A percentile compares a stretch with the other conserved stretches of the same genome.
These are phyloP conservation scores for Acleris holmiana DNA, from an alignment of 2,888 invertebrate genomes.

Conservation along the genomic window DNA sequence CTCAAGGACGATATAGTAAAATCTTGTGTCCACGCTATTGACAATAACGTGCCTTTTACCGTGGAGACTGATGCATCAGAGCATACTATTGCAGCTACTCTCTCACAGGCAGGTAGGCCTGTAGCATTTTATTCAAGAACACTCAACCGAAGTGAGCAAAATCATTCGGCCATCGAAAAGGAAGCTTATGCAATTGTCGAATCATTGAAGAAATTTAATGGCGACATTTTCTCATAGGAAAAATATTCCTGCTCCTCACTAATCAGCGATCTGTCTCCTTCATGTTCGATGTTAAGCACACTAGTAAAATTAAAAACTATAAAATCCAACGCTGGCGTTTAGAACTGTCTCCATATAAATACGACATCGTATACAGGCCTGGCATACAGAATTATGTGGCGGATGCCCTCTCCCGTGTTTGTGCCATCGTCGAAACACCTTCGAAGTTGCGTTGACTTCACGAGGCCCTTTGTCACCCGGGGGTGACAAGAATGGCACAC, in stretches of 20 bases:
- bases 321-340: conserved; percentile 7
- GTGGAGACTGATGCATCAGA: conserved; percentile 25
- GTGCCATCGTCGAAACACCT: no score
- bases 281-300: conserved; percentile 6
- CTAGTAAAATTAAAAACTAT: background rate
- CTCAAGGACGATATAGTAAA: background rate
- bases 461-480: no score
- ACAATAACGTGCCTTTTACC: conserved; percentile 8
- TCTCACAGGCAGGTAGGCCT: conserved; percentile 19
- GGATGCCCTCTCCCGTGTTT: conserved; percentile 5
- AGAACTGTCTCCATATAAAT: conserved; percentile 7
- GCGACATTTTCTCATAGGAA: no score
- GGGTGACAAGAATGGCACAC: no score
- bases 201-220: background rate
- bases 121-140: no score
- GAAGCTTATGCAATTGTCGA: no score
- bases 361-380: conserved; percentile 5
- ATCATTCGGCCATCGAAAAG: no score
- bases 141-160: no score
- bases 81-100: conserved; percentile 7
- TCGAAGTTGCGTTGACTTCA: no score
- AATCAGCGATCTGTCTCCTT: conserved; percentile 2
- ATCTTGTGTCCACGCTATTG: conserved; percentile 2
- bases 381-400: conserved; percentile 5
- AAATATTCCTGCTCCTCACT: conserved; percentile 8